phyloP scores from a whole-genome alignment of 2,888 invertebrate species.

The Acanthococcus lagerstroemiae region DNA sequence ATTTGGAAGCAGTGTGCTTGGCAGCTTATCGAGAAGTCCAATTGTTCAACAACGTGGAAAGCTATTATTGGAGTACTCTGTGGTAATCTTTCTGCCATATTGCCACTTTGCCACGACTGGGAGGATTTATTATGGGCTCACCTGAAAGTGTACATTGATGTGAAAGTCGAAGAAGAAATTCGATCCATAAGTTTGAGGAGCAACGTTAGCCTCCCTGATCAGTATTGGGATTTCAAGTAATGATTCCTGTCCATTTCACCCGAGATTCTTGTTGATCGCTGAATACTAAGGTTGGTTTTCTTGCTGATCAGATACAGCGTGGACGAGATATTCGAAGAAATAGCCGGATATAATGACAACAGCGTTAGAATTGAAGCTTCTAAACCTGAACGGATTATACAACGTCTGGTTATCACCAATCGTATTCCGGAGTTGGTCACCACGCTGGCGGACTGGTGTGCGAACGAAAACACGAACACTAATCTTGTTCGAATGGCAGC shows the following conservation, averaged over 20 bases:
- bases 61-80: slow-evolving; percentile 55
- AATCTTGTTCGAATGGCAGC: slow-evolving; percentile 67
- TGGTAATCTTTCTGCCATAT: slow-evolving; percentile 68
- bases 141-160: slow-evolving; percentile 68
- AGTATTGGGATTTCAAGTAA: slow-evolving; percentile 54
- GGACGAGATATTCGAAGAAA: slow-evolving; percentile 57
- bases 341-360: slow-evolving; percentile 52
- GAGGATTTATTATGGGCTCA: slow-evolving; percentile 86
- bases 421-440: slow-evolving; percentile 61
- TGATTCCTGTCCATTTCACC: not conserved
- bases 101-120: slow-evolving; percentile 71
- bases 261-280: not conserved
- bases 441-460: slow-evolving; percentile 32
- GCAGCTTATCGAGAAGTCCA: slow-evolving; percentile 45
- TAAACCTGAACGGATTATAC: slow-evolving; percentile 63
- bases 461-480: slow-evolving; percentile 32
- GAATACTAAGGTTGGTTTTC: not conserved
- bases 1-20: slow-evolving; percentile 49
- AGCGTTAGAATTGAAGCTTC: slow-evolving; percentile 50
- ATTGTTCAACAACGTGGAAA: slow-evolving; percentile 41
- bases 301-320: slow-evolving; percentile 52
- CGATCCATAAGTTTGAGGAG: slow-evolving; percentile 47
- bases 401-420: slow-evolving; percentile 75
- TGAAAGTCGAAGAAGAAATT: slow-evolving; percentile 70
- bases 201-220: slow-evolving; percentile 52